phyloP scores from a whole-genome alignment of 2,888 invertebrate genomes.

The Steinernema carpocapsae region DNA sequence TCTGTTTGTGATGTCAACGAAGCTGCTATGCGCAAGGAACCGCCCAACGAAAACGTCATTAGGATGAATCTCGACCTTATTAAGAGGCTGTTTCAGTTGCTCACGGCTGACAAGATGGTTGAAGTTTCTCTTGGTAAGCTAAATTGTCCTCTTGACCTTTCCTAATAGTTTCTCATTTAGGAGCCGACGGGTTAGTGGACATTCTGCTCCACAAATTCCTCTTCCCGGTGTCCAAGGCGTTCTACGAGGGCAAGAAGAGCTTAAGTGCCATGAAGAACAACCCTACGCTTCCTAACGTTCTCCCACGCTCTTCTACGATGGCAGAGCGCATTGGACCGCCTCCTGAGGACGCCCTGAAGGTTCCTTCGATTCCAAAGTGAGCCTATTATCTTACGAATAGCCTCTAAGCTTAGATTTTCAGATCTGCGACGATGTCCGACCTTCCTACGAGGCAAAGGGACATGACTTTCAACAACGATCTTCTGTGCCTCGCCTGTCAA shows the following conservation, averaged over 20 bases:
- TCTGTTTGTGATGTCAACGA: not conserved
- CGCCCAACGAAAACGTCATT: slow-evolving; percentile 1
- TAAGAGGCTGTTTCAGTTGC: not conserved
- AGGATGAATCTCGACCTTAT: not conserved
- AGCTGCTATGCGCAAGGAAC: not conserved
- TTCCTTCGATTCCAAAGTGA: not conserved
- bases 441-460: not conserved
- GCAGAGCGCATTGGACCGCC: no score
- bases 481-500: not conserved
- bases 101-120: not conserved
- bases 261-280: not conserved
- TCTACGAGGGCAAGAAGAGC: not conserved
- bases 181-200: not conserved
- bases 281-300: not conserved
- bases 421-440: slow-evolving; percentile 9
- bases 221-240: slow-evolving; percentile 19
- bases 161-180: no score
- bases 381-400: no score
- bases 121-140: no score
- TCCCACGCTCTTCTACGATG: slow-evolving; percentile 6
- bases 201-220: slow-evolving; percentile 10
- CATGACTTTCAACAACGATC: slow-evolving; percentile 2
- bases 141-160: no score
- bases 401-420: not conserved
- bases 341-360: slow-evolving; percentile 1